A percentile compares a stretch with the other conserved stretches of the same genome.
phyloP scores from a whole-genome alignment of 2,888 invertebrate species.

The Thysanoteuthis rhombus region DNA sequence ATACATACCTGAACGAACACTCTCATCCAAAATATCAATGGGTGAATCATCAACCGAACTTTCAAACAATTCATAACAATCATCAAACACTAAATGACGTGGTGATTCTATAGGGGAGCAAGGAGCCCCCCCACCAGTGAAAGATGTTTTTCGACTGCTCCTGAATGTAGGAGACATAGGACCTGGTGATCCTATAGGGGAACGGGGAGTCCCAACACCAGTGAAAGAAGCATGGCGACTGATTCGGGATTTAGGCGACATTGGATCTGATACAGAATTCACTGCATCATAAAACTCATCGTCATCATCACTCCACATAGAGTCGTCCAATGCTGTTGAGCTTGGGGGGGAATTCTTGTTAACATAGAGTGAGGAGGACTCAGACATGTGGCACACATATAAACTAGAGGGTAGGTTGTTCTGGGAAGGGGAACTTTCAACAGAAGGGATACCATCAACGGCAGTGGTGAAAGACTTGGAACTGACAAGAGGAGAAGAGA shows the following conservation, averaged over 20 bases:
- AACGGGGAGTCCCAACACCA: background rate
- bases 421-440: background rate
- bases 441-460: background rate
- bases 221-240: background rate
- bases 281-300: conserved; percentile 29
- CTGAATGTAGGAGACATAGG: background rate
- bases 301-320: conserved; percentile 18
- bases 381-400: background rate
- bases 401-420: background rate
- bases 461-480: background rate
- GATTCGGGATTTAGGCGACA: background rate
- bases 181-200: too few relatives aligned
- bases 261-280: background rate
- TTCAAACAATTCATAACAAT: background rate
- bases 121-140: background rate
- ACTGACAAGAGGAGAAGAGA: background rate
- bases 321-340: background rate
- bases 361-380: background rate
- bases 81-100: background rate
- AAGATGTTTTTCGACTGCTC: background rate
- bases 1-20: background rate
- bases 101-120: background rate
- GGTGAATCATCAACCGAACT: conserved; percentile 22
- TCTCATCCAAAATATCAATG: background rate
- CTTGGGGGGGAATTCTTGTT: background rate